A percentile compares a stretch with the other conserved stretches of the same genome.
These are phyloP conservation scores for Hirtodrosophila confusa DNA, from an alignment of 2,888 invertebrate genomes.

Conservation along the genomic window DNA sequence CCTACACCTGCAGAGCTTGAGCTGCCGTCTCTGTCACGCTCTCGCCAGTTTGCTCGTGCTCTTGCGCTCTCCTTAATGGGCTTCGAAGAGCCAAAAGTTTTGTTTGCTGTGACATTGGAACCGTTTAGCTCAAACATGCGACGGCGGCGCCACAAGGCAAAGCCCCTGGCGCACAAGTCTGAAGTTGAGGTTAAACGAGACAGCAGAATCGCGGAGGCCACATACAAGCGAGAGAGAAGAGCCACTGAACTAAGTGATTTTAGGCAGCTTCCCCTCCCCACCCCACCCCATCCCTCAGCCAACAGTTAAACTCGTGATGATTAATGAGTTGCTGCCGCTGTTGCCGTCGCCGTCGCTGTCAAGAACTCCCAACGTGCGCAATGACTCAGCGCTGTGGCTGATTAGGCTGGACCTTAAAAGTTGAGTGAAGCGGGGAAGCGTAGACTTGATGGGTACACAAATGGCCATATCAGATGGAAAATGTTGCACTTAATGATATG, in stretches of 20 bases:
- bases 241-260: slow-evolving; percentile 24
- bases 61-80: slow-evolving; percentile 18
- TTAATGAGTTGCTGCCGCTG: slow-evolving; percentile 40
- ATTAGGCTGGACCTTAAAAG: slow-evolving; percentile 41
- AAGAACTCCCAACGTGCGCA: slow-evolving; percentile 36
- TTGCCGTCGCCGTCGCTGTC: slow-evolving; percentile 3
- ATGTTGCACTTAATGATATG: too few species aligned
- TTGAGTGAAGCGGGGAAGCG: slow-evolving; percentile 9
- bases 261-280: slow-evolving; percentile 23
- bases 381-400: slow-evolving; percentile 44
- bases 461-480: too few species aligned
- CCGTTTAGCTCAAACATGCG: slow-evolving; percentile 38
- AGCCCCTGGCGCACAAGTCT: slow-evolving; percentile 28
- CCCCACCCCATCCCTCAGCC: neutral
- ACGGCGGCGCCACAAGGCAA: slow-evolving; percentile 49
- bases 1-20: slow-evolving; percentile 27
- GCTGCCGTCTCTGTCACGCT: slow-evolving; percentile 33
- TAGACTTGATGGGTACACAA: neutral
- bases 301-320: slow-evolving; percentile 37
- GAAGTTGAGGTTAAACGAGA: slow-evolving; percentile 32
- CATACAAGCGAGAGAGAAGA: neutral
- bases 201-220: neutral
- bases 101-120: slow-evolving; percentile 50
- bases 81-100: slow-evolving; percentile 42
- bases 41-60: slow-evolving; percentile 1